Base-by-base conservation (phyloP, 1,140 invertebrate species). In the Luehdorfia chinensis region DNA sequence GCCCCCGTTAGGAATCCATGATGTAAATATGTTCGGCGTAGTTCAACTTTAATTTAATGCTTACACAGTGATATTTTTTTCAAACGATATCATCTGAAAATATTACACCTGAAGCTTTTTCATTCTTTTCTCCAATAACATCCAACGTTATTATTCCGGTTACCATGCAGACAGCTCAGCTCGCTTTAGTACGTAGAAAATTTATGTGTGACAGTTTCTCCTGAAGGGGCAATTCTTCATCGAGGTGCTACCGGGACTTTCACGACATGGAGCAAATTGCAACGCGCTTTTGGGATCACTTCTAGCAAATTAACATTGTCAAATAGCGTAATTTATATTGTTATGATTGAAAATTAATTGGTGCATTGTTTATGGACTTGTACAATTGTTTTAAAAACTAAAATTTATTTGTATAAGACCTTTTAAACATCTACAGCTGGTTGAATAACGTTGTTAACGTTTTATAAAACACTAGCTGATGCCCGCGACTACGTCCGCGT, bases 151-250 rank as follows among this genome's bases (percentile, higher is more conserved):
- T 43, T 27, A 43, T 30, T 43, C 39, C n/a, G 25, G 14, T 16
- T 30, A 18, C 14, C 21, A 16, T 11, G 50, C 43, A 55, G 45
- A 52, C 56, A 55, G 53, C 50, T 54, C 50, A 23, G 48, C 37
- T 37, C 30, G 47, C 47, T 48, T 50, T 33, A 32, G 51, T 43
- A 51, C 45, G 50, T 47, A 50, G 13, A 50, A 39, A 48, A 54
- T 54, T 59, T 59, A 59, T 47, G 46, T 46, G 31, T 45, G 47
- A 53, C 47, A 58, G 46, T 46, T 44, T 28, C 39, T 56, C 48
- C 54, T 46, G 36, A 25, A 47, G 46, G 48, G 44, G 45, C 23
- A 46, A 56, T 56, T 50, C 48, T 47, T 56, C 54, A 56, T 56
- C 13, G 39, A 43, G 25, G n/a, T 18, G 39, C 39, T 30, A 43